Evolutionary conservation across 2,113 vertebrate genomes (phyloP), one percentile per base, ranked within the genome.

Genomic region (Actenoides lindsayi): DNA sequence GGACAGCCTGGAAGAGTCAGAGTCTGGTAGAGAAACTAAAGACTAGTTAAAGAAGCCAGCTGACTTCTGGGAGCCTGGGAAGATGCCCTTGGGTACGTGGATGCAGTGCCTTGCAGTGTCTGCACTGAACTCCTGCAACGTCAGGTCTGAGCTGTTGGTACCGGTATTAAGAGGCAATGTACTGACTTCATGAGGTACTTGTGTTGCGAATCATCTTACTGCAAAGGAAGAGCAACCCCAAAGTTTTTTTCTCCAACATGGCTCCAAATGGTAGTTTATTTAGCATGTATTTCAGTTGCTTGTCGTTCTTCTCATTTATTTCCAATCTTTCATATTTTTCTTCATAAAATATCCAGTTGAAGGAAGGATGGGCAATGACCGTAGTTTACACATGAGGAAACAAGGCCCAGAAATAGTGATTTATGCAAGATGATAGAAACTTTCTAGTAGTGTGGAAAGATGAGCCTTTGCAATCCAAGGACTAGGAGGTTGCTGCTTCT

Each of bases 111-210:
- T 62, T 54, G 50, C 51, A 41, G 4, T 35, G 30, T 24, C 81
- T 64, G 71, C 15, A 1, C n/a, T 24, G 57, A 57, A 16, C 30
- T 41, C 67, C 68, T 35, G 11, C 0, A 0, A 5, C 23, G 37
- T 54, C 64, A 20, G 24, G 21, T 65, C 13, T 0, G 44, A 57
- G 35, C 70, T 83, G 31, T 11, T 48, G 16, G 10, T 82, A 31
- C 13, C 24, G 17, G 35, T 33, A 8, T 54, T 41, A 65, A 73
- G 41, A 69, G 28, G 18, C n/a, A 46, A 6, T 4, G 7, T 39
- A 3, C 20, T 19, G 13, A 62, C 35, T 62, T 53, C 16, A 0
- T 17, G 54, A 83, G 28, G 14, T 62, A 17, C 60, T 51, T 33
- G 6, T 78, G 13, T 79, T 51, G 50, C 6, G 74, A 33, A 20